phyloP scores from a whole-genome alignment of 2,888 invertebrate genomes.

The Euplexia lucipara region DNA sequence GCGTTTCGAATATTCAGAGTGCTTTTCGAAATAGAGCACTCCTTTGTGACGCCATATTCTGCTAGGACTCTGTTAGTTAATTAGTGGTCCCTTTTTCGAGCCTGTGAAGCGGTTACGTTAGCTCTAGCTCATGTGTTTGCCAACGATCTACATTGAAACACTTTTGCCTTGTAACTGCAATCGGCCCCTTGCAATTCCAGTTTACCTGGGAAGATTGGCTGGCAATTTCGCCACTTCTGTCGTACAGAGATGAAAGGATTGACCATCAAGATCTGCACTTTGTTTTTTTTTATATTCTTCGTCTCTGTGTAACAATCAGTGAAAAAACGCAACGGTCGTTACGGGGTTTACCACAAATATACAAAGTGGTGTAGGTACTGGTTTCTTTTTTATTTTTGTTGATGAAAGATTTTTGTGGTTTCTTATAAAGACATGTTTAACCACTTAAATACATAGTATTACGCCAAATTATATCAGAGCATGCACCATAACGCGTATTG shows the following conservation, averaged over 20 bases:
- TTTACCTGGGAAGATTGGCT: background rate
- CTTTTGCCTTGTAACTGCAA: background rate
- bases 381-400: background rate
- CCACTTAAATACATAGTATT: no score
- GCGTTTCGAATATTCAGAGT: background rate
- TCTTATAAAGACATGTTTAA: background rate
- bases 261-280: no score
- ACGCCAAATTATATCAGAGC: background rate
- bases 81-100: constrained; percentile 12
- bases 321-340: constrained; percentile 9
- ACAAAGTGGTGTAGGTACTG: no score
- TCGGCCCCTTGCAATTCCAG: background rate
- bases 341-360: background rate
- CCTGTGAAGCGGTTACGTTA: background rate
- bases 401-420: background rate
- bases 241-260: no score
- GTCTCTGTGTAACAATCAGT: background rate
- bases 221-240: background rate
- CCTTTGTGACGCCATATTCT: background rate
- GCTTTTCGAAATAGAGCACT: background rate
- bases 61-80: background rate
- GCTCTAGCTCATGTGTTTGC: constrained; percentile 9
- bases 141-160: constrained; percentile 1
- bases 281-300: no score
- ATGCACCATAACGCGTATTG: background rate